Base-by-base conservation (phyloP, 2,113 vertebrate genomes). In the Bothrops jararaca region DNA sequence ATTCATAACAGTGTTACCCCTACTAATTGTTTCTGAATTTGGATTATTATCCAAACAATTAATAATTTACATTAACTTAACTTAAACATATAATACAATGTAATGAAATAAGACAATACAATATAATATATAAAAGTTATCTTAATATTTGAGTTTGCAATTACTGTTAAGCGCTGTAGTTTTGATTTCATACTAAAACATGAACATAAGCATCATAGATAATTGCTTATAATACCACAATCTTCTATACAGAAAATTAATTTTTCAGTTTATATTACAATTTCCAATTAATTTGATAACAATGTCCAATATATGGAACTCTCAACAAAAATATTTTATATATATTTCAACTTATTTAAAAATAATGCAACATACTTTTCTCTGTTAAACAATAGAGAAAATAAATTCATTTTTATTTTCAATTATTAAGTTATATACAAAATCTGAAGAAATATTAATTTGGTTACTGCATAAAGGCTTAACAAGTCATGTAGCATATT, bases 381-480 rank as follows among this genome's bases (percentile, higher is more conserved):
- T 50, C 50, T 86, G 26, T 50, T 60, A 23, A 20, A 54, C 11
- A 80, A 22, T 80, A 50, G 10, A 12, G 1, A 69, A 85, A 89
- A 54, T 34, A 13, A 91, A 53, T 39, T 80, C 29, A 26, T 50
- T 90, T n/a, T 26, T 29, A 54, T 45, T 90, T 89, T 13, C 1
- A 50, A 5, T 2, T 85, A 3, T 12, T 15, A 1, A 39, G 85
- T 39, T 86, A 92, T 85, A 12, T 86, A 13, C 8, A 34, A 3
- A 5, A 95, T 94, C 22, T 39, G 90, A 90, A 95, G 53, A 60
- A 69, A n/a, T 24, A 0, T 3, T 0, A 2, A 94, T 15, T 0
- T 0, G 0, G 6, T 57, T 12, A 48, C 29, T 69, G 0, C 2
- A 10, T 1, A 11, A 53, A 0, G 45, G 45, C 48, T 87, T 74